These are phyloP conservation scores for Oreochromis niloticus DNA, from an alignment of 2,113 vertebrate genomes.

Conservation along the genomic window DNA sequence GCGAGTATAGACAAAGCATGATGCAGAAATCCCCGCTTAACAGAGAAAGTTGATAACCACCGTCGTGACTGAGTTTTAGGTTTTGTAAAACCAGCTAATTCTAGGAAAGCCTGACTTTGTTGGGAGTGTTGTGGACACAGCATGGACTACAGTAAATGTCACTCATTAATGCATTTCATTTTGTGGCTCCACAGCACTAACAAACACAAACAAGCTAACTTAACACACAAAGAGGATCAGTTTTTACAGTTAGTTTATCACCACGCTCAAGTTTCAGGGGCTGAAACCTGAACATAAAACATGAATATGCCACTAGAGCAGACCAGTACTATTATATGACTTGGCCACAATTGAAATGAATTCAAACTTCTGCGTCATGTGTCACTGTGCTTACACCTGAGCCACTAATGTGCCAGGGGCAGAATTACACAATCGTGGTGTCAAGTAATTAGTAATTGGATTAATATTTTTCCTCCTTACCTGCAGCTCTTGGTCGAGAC, in stretches of 20 bases:
- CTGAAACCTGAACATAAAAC: neutral
- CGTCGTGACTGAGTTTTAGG: neutral
- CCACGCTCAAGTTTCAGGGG: neutral
- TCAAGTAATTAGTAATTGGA: neutral
- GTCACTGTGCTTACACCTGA: neutral
- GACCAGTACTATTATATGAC: neutral
- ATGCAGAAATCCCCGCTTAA: neutral
- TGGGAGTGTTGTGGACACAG: neutral
- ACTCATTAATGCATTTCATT: neutral
- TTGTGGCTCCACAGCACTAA: fast-evolving
- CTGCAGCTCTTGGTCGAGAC: slow-evolving; percentile 85
- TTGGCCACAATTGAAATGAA: neutral
- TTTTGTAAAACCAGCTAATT: neutral
- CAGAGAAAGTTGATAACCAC: neutral
- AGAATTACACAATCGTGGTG: neutral
- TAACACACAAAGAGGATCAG: neutral
- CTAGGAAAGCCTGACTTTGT: neutral
- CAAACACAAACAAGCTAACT: neutral
- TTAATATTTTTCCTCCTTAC: slow-evolving; percentile 24
- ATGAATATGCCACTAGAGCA: neutral
- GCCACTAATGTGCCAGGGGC: neutral
- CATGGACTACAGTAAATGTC: neutral
- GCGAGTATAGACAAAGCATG: neutral
- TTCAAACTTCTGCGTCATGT: neutral
- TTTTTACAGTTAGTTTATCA: neutral